Evolutionary conservation across 2,797 vertebrate species (phyloP).

Genomic region (Discoglossus pictus): DNA sequence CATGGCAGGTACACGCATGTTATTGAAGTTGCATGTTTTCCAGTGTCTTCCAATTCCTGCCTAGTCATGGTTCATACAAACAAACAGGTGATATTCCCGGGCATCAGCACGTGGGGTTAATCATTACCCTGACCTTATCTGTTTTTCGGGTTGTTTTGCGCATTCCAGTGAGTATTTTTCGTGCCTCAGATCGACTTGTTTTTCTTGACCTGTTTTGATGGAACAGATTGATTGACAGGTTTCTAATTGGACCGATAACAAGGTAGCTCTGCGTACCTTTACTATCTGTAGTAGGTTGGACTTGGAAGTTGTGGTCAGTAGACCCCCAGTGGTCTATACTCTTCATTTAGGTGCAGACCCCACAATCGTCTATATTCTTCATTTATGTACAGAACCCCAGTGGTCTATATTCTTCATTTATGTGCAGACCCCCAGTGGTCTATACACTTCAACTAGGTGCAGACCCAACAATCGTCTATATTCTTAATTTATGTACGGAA

Average conservation of each 20-base stretch:
- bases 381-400: too few relatives aligned
- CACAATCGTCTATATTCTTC: too few relatives aligned
- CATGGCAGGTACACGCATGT: conserved; percentile 21
- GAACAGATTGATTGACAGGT: neutral
- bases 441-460: too few relatives aligned
- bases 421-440: too few relatives aligned
- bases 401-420: too few relatives aligned
- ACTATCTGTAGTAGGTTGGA: too few relatives aligned
- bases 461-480: too few relatives aligned
- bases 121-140: conserved; percentile 59
- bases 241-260: neutral
- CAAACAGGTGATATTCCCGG: conserved; percentile 62
- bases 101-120: conserved; percentile 57
- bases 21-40: conserved; percentile 39
- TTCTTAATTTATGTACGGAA: too few relatives aligned
- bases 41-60: neutral
- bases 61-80: conserved; percentile 59
- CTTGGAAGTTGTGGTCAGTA: too few relatives aligned
- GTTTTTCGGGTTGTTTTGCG: conserved; percentile 44
- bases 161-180: conserved; percentile 29
- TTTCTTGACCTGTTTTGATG: conserved; percentile 2
- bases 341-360: too few relatives aligned
- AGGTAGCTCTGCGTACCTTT: too few relatives aligned
- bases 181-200: neutral
- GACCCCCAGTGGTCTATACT: too few relatives aligned